These are phyloP conservation scores for Xiphophorus birchmanni DNA, from an alignment of 2,797 vertebrate genomes.

Conservation along the genomic window DNA sequence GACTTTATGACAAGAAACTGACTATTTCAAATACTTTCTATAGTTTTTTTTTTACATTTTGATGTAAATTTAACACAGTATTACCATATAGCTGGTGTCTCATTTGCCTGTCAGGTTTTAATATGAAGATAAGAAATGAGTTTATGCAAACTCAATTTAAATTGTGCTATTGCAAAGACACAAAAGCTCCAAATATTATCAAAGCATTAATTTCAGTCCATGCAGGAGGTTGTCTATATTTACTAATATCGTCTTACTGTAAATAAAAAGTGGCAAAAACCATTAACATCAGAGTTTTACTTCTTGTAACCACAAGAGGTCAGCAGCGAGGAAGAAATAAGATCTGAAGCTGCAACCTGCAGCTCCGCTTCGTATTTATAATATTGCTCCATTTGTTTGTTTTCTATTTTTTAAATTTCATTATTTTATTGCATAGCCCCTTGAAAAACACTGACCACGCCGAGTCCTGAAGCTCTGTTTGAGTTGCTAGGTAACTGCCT, in stretches of 20 bases:
- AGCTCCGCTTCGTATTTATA: no score
- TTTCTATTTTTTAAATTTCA: no score
- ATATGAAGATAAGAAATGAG: background rate
- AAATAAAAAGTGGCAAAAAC: background rate
- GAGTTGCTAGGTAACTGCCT: no score
- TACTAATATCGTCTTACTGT: background rate
- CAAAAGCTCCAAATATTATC: background rate
- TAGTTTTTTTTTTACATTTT: no score
- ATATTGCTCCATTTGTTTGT: no score
- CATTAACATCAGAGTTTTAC: background rate
- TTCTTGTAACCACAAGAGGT: constrained; percentile 7
- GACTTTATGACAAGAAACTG: background rate
- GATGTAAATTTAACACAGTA: background rate
- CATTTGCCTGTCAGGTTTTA: background rate
- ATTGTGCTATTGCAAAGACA: background rate
- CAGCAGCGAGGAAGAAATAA: background rate
- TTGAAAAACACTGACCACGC: no score
- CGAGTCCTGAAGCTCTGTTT: no score
- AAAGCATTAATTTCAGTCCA: no score
- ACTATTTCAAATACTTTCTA: background rate
- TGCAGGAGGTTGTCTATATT: background rate
- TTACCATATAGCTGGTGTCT: background rate
- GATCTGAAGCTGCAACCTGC: background rate
- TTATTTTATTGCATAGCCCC: background rate
- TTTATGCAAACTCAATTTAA: background rate